Conservation (phyloP, 2,113 vertebrate genomes). For the Pterocles burchelli region DNA sequence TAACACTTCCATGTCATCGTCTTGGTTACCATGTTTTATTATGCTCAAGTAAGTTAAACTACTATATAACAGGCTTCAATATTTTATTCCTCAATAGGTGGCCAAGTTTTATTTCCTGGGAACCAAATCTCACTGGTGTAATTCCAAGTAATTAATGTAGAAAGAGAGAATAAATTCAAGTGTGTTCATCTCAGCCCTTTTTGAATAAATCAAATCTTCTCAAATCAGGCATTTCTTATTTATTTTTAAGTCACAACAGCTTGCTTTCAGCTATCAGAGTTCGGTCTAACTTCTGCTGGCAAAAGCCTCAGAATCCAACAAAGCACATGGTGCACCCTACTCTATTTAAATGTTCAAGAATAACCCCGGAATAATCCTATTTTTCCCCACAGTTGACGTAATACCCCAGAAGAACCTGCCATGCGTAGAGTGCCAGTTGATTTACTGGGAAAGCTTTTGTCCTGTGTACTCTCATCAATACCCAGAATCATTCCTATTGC, state of each 20-base stretch:
- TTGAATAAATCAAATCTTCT: constrained; percentile 41
- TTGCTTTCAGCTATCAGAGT: not conserved
- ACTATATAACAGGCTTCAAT: not conserved
- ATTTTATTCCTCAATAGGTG: not conserved
- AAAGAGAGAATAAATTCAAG: not conserved
- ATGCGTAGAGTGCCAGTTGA: not conserved
- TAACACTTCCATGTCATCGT: not conserved
- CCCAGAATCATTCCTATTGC: not conserved
- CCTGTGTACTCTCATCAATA: not conserved
- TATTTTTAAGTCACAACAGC: not conserved
- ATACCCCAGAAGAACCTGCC: not conserved
- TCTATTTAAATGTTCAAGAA: not conserved
- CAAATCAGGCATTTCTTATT: constrained; percentile 19
- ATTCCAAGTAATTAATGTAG: not conserved
- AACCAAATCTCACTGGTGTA: constrained; percentile 3
- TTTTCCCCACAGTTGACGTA: not conserved
- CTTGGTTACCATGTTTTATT: not conserved
- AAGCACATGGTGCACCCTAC: not conserved
- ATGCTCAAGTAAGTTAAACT: not conserved
- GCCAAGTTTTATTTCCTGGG: not conserved
- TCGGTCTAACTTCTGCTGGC: not conserved
- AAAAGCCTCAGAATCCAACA: not conserved
- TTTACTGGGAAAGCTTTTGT: not conserved
- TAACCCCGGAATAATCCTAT: not conserved
- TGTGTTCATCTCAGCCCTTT: constrained; percentile 22